phyloP scores from a whole-genome alignment of 1,140 invertebrate genomes.

The Drosophila sucinea region DNA sequence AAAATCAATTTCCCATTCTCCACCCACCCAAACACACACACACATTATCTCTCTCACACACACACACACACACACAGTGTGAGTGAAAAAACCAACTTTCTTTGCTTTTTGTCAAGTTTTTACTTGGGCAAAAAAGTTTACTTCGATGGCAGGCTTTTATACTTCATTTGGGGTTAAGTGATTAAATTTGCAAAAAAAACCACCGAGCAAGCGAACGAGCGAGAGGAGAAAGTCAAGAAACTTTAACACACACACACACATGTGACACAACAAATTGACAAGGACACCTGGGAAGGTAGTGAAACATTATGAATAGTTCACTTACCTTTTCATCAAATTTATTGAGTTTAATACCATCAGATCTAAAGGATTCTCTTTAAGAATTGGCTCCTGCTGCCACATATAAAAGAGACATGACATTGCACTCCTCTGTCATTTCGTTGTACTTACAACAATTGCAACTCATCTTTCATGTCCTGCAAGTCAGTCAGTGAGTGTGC shows the following conservation, averaged over 20 bases:
- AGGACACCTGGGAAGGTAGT: neutral
- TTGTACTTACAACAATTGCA: constrained; percentile 18
- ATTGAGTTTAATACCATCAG: neutral
- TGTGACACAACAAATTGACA: constrained; percentile 2
- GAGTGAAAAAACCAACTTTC: constrained; percentile 8
- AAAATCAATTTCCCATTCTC: constrained; percentile 56
- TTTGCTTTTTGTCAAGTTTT: constrained; percentile 37
- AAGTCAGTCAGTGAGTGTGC: neutral
- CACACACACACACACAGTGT: too few species aligned
- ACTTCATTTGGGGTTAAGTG: constrained; percentile 65
- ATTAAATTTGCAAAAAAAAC: constrained; percentile 56
- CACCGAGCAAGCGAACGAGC: neutral
- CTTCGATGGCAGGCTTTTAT: constrained; percentile 25
- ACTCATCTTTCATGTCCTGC: constrained; percentile 21
- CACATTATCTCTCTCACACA: neutral
- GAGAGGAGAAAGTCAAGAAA: constrained; percentile 6
- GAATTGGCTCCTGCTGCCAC: constrained; percentile 2
- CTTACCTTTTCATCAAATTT: constrained; percentile 4
- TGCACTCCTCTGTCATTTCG: constrained; percentile 19
- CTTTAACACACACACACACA: neutral
- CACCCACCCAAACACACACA: neutral
- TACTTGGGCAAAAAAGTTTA: constrained; percentile 35
- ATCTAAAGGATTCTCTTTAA: neutral
- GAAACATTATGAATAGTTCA: neutral
- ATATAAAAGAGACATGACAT: constrained; percentile 16